Evolutionary conservation across 2,797 vertebrate species (phyloP).

Genomic region (Lophotriccus pileatus): DNA sequence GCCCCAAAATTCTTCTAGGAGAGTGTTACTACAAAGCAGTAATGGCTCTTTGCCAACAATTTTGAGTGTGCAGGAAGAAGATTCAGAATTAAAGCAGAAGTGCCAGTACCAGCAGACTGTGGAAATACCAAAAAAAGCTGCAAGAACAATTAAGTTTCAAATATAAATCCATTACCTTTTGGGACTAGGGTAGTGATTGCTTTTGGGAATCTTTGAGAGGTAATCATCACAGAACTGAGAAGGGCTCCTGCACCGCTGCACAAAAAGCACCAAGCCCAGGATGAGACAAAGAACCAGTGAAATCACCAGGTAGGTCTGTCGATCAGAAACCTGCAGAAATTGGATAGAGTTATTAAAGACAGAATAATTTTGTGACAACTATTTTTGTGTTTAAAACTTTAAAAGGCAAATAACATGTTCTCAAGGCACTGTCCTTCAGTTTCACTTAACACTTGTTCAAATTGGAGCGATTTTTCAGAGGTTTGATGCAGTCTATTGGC

Average conservation of each 20-base stretch:
- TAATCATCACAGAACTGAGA: conserved; percentile 74
- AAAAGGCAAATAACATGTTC: neutral
- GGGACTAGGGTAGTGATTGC: conserved; percentile 94
- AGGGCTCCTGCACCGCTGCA: conserved; percentile 87
- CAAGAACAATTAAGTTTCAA: neutral
- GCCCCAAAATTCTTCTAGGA: neutral
- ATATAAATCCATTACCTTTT: conserved; percentile 82
- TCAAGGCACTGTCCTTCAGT: neutral
- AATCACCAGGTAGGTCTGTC: conserved; percentile 91
- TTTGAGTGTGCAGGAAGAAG: neutral
- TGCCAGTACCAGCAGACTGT: neutral
- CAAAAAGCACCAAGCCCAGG: conserved; percentile 88
- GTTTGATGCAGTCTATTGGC: neutral
- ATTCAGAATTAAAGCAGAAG: neutral
- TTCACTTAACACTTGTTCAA: neutral
- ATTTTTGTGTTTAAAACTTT: neutral
- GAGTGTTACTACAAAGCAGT: neutral
- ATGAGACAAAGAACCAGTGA: conserved; percentile 87
- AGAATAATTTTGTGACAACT: neutral
- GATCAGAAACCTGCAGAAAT: conserved; percentile 87
- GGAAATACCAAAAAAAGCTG: neutral
- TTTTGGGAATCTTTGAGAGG: conserved; percentile 83
- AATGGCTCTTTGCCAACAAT: neutral
- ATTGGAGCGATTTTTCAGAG: neutral
- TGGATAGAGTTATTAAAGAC: neutral